Evolutionary conservation across 1,140 invertebrate genomes (phyloP).

Genomic region (Bemisia tabaci): DNA sequence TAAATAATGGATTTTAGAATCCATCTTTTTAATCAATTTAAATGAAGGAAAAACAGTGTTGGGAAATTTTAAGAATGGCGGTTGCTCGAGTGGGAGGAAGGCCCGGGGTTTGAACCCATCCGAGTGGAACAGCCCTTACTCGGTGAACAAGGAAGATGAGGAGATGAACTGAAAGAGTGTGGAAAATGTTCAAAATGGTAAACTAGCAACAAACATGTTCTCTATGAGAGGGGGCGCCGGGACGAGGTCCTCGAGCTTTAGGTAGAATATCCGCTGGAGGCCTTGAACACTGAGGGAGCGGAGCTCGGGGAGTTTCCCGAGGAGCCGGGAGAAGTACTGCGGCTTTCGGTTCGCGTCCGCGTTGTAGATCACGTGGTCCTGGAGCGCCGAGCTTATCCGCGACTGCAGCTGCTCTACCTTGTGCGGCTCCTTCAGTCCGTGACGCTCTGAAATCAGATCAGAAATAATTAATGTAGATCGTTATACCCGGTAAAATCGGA

Average conservation of each 20-base stretch:
- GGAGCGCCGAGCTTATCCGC: constrained; percentile 84
- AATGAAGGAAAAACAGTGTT: too few species aligned
- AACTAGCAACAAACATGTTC: constrained; percentile 84
- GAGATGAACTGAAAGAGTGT: too few species aligned
- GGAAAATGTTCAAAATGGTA: constrained; percentile 85
- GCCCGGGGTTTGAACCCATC: too few species aligned
- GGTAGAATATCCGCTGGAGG: constrained; percentile 83
- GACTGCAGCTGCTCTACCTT: constrained; percentile 87
- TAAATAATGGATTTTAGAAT: too few species aligned
- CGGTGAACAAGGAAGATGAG: too few species aligned
- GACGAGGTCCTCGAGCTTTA: constrained; percentile 83
- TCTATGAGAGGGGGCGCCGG: constrained; percentile 84
- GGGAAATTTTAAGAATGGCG: too few species aligned
- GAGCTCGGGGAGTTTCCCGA: constrained; percentile 82
- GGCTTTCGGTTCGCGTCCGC: constrained; percentile 72
- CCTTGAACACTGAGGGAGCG: constrained; percentile 83
- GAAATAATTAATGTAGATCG: constrained; percentile 1
- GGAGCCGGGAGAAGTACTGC: constrained; percentile 81
- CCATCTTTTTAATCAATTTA: too few species aligned
- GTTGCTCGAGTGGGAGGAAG: too few species aligned
- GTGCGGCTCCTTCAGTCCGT: constrained; percentile 79
- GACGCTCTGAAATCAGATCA: constrained; percentile 55
- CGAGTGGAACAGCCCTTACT: too few species aligned
- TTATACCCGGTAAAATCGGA: too few species aligned
- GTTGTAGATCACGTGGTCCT: constrained; percentile 90